phyloP scores from a whole-genome alignment of 2,888 invertebrate genomes.

The Aphodius granarius region DNA sequence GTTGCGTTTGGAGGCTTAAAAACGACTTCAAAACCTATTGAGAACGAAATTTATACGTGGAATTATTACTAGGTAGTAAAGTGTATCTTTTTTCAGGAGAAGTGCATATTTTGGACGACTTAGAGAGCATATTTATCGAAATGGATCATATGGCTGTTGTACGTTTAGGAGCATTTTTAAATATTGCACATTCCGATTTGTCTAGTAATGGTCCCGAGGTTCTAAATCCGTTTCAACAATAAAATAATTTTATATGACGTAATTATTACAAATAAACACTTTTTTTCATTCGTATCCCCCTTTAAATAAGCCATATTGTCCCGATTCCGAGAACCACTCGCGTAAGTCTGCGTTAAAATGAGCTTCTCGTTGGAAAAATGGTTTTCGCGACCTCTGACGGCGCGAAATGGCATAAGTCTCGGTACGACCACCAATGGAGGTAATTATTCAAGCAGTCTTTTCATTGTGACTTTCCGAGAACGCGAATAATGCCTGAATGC shows the following conservation, averaged over 20 bases:
- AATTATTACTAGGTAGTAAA: no score
- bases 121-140: conserved; percentile 22
- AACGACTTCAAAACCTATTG: no score
- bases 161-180: conserved; percentile 20
- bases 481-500: neutral
- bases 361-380: neutral
- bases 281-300: neutral
- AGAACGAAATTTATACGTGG: no score
- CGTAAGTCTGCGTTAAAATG: neutral
- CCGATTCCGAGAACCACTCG: neutral
- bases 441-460: neutral
- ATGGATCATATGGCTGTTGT: conserved; percentile 17
- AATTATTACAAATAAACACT: neutral
- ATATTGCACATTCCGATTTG: conserved; percentile 21
- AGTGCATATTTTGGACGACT: conserved; percentile 22
- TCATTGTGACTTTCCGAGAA: neutral
- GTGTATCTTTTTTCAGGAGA: conserved; percentile 13
- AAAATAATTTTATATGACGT: no score
- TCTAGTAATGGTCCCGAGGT: neutral
- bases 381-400: neutral
- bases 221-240: conserved; percentile 24
- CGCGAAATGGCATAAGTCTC: neutral
- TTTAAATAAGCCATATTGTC: neutral
- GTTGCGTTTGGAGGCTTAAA: no score
- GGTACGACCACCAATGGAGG: neutral